Percentiles rank a stretch among this genome's conserved stretches.
Conservation (phyloP, 2,888 invertebrate genomes). For the Phorcus lineatus region DNA sequence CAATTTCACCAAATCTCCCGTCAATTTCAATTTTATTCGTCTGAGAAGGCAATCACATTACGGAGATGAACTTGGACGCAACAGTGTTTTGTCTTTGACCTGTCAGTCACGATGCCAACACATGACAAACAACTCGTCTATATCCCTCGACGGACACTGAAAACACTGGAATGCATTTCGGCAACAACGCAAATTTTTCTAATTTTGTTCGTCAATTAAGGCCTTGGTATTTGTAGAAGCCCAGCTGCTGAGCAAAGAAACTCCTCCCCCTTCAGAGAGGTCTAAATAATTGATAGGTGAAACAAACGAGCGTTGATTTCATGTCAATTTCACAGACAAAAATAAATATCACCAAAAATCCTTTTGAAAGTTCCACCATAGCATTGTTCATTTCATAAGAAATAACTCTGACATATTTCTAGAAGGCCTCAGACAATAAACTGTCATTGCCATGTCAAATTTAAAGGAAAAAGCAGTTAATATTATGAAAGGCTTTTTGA, state of each 20-base stretch:
- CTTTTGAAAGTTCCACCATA: no score
- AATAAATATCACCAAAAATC: background rate
- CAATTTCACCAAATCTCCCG: background rate
- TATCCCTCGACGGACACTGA: conserved; percentile 1
- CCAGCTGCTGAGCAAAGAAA: conserved; percentile 6
- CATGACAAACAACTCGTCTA: background rate
- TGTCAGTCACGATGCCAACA: background rate
- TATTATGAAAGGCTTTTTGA: background rate
- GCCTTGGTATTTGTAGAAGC: background rate
- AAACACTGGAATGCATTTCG: conserved; percentile 4
- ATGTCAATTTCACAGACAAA: background rate
- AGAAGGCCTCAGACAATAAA: no score
- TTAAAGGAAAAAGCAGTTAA: no score
- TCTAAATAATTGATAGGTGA: conserved; percentile 5
- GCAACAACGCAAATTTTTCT: background rate
- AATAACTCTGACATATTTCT: no score
- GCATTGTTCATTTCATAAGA: no score
- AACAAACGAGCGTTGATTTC: background rate
- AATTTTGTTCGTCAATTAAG: conserved; percentile 11
- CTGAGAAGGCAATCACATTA: conserved; percentile 2
- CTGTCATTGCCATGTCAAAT: no score
- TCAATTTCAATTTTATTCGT: conserved; percentile 1
- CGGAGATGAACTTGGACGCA: background rate
- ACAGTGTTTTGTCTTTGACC: background rate
- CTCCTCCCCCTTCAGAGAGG: background rate